Evolutionary conservation across 2,888 invertebrate genomes (phyloP).

Genomic region (Euzophera pinguis): DNA sequence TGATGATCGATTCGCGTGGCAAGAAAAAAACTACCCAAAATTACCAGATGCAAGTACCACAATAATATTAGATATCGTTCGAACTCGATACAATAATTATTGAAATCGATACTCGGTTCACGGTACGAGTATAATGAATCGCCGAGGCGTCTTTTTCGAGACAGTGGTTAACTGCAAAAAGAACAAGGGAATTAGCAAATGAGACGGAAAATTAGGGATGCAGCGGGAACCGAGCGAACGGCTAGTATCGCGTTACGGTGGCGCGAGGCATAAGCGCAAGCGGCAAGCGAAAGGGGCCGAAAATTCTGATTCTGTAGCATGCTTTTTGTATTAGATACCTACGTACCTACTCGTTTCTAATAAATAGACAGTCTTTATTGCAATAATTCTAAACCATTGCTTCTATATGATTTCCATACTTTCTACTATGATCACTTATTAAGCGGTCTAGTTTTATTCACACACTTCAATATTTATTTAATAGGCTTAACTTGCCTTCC

Average conservation of each 20-base stretch:
- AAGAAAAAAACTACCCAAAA: background rate
- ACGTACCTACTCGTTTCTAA: no score
- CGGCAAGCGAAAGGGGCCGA: background rate
- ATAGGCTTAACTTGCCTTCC: no score
- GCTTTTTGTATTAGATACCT: no score
- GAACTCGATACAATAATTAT: constrained; percentile 42
- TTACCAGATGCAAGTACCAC: constrained; percentile 1
- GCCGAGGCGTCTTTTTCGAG: constrained; percentile 39
- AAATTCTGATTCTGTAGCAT: no score
- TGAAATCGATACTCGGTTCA: constrained; percentile 52
- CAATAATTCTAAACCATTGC: no score
- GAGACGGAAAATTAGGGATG: constrained; percentile 72
- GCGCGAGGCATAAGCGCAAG: constrained; percentile 23
- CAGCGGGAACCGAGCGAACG: constrained; percentile 38
- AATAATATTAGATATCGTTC: constrained; percentile 21
- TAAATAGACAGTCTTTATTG: no score
- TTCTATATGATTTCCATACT: no score
- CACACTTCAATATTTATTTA: no score
- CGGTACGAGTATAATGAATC: constrained; percentile 50
- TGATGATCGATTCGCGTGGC: no score
- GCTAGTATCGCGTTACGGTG: constrained; percentile 54
- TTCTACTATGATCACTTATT: no score
- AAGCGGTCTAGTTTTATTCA: no score
- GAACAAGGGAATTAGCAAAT: constrained; percentile 63
- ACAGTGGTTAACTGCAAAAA: constrained; percentile 63